Percentiles rank a stretch among this genome's conserved stretches.
Conservation (phyloP, 2,797 vertebrate species). For the Gastrophryne carolinensis region DNA sequence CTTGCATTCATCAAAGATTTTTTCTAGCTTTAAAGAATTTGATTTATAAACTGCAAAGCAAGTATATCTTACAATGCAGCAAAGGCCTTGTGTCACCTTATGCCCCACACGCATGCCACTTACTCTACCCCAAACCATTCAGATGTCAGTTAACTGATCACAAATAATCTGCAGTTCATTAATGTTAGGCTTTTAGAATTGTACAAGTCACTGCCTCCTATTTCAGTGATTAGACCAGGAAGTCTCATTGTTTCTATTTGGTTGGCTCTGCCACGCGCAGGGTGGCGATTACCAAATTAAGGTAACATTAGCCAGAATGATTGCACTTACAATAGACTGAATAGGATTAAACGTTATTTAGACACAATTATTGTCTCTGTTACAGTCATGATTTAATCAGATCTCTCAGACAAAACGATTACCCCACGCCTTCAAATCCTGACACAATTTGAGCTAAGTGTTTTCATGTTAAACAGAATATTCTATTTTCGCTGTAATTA, state of each 20-base stretch:
- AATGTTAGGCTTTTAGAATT: background rate
- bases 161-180: background rate
- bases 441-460: background rate
- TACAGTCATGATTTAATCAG: constrained; percentile 13
- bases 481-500: background rate
- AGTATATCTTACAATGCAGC: no score
- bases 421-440: background rate
- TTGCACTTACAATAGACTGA: background rate
- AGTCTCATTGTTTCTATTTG: background rate
- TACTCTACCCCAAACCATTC: no score
- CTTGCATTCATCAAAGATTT: no score
- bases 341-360: background rate
- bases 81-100: no score
- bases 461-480: background rate
- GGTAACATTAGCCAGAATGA: background rate
- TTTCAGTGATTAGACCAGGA: background rate
- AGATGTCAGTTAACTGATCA: background rate
- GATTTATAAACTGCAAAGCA: no score
- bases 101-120: no score
- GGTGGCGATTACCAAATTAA: background rate
- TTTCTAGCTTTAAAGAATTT: no score
- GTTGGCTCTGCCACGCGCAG: background rate
- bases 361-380: constrained; percentile 5
- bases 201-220: background rate
- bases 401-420: constrained; percentile 11